Conservation (phyloP, 2,797 vertebrate species). For the Sphaeramia orbicularis region DNA sequence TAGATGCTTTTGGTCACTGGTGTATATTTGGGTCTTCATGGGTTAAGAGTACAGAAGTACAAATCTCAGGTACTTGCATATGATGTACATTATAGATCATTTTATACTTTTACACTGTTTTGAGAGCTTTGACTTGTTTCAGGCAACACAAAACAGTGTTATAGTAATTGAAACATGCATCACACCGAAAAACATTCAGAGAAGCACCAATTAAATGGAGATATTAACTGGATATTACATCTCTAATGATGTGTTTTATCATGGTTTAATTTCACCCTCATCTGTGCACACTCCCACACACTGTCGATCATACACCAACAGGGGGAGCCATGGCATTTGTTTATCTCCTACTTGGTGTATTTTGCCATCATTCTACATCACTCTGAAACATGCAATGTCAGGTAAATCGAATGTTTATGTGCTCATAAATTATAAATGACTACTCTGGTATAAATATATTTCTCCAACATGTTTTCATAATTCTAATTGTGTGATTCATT, state of each 20-base stretch:
- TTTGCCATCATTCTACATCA: background rate
- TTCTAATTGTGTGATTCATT: too few species aligned
- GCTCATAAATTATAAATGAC: too few species aligned
- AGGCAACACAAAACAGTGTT: background rate
- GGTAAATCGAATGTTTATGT: background rate
- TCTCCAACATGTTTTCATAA: too few species aligned
- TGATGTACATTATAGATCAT: background rate
- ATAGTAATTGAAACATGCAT: slow-evolving; percentile 7
- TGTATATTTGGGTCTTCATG: too few species aligned
- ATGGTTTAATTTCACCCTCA: background rate
- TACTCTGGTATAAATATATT: too few species aligned
- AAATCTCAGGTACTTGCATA: background rate
- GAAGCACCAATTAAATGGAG: background rate
- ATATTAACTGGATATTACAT: background rate
- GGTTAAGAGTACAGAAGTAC: background rate
- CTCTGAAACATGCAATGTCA: background rate
- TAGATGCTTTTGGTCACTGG: too few species aligned
- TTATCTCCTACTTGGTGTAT: background rate
- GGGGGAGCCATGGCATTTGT: slow-evolving; percentile 19
- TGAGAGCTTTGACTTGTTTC: background rate
- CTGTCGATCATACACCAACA: slow-evolving; percentile 2
- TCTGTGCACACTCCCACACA: background rate
- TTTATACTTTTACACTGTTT: background rate
- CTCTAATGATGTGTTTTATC: background rate
- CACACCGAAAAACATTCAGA: background rate